Percentiles rank a stretch among this genome's conserved stretches.
Evolutionary conservation across 2,797 vertebrate genomes (phyloP).

Genomic region (Zalophus californianus): DNA sequence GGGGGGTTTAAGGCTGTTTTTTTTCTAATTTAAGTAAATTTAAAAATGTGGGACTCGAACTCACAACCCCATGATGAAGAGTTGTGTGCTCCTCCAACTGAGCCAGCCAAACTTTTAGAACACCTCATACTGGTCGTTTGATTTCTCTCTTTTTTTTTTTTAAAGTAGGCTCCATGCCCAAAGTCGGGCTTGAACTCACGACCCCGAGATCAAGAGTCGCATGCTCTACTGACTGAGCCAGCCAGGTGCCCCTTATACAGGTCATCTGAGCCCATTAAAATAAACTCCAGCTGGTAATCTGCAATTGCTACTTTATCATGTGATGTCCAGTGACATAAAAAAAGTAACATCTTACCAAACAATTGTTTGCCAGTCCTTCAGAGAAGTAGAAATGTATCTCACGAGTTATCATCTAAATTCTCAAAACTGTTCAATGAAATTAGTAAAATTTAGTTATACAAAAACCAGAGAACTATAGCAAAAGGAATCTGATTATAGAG

Average conservation of each 20-base stretch:
- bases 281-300: neutral
- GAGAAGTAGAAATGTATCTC: neutral
- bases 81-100: neutral
- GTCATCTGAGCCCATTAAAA: constrained; percentile 18
- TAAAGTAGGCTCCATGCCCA: neutral
- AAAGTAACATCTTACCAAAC: constrained; percentile 9
- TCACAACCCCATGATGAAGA: neutral
- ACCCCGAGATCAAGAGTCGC: neutral
- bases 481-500: constrained; percentile 52
- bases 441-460: neutral
- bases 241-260: neutral
- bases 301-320: constrained; percentile 12
- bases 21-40: neutral
- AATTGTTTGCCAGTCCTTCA: constrained; percentile 31
- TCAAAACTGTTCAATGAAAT: neutral
- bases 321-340: neutral
- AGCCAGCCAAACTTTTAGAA: neutral
- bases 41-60: neutral
- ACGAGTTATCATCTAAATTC: neutral
- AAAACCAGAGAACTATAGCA: constrained; percentile 53
- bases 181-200: neutral
- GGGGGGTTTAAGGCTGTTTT: neutral
- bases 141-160: neutral
- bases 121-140: neutral
- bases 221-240: neutral